phyloP scores from a whole-genome alignment of 2,888 invertebrate species.

The Eilema depressum region DNA sequence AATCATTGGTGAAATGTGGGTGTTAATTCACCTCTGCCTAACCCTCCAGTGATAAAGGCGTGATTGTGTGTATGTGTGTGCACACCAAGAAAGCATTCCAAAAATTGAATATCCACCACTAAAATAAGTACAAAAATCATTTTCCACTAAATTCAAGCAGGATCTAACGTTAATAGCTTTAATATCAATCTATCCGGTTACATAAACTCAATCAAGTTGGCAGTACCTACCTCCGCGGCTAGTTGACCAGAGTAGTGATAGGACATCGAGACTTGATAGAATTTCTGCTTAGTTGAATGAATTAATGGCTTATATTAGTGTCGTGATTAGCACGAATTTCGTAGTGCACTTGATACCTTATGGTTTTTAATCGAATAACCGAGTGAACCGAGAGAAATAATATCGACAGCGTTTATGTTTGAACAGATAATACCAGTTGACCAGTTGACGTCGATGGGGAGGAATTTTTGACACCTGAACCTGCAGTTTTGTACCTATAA shows the following conservation, averaged over 20 bases:
- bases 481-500: no score
- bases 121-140: slow-evolving; percentile 38
- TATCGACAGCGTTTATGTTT: no score
- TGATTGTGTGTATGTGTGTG: no score
- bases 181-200: slow-evolving; percentile 33
- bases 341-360: not conserved
- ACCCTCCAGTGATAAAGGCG: no score
- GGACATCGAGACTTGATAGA: slow-evolving; percentile 28
- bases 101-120: not conserved
- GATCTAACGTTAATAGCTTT: slow-evolving; percentile 30
- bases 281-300: slow-evolving; percentile 28
- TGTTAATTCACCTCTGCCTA: no score
- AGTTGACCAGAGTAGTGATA: slow-evolving; percentile 24
- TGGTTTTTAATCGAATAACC: not conserved
- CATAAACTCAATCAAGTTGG: slow-evolving; percentile 32
- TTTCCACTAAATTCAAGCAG: slow-evolving; percentile 18
- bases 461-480: no score
- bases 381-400: not conserved
- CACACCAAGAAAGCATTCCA: not conserved
- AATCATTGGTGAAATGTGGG: no score
- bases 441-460: no score
- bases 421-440: no score
- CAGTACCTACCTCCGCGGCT: slow-evolving; percentile 27
- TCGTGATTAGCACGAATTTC: not conserved
- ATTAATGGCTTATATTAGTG: slow-evolving; percentile 10